A percentile compares a stretch with the other conserved stretches of the same genome.
These are phyloP conservation scores for Poeciliopsis gracilis DNA, from an alignment of 2,797 vertebrate genomes.

Conservation along the genomic window DNA sequence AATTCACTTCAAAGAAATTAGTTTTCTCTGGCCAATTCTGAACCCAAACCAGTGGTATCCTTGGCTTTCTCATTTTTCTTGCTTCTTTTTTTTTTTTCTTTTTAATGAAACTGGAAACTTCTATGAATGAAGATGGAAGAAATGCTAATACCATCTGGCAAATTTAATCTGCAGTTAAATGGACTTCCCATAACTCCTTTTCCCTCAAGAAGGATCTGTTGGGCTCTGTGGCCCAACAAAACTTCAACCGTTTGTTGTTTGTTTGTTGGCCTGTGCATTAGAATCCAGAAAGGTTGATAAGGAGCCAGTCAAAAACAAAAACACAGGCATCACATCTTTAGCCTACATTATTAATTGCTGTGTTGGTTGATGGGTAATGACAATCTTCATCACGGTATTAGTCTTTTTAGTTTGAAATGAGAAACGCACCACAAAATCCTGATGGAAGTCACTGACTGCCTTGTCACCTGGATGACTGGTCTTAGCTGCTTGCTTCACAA, in stretches of 20 bases:
- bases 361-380: neutral
- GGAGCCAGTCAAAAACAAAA: neutral
- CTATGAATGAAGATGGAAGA: neutral
- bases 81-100: too few relatives aligned
- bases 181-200: neutral
- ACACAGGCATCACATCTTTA: neutral
- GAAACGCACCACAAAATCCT: neutral
- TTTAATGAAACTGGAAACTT: too few relatives aligned
- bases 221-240: neutral
- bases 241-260: neutral
- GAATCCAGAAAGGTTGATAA: neutral
- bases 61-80: neutral
- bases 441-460: neutral
- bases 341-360: neutral
- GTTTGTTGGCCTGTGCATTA: neutral
- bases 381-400: neutral
- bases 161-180: neutral
- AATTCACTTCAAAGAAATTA: neutral
- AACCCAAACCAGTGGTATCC: neutral
- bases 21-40: neutral
- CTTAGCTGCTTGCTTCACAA: neutral
- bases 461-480: neutral
- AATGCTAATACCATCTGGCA: neutral
- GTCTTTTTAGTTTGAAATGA: neutral
- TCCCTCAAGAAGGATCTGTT: neutral